Base-by-base conservation (phyloP, 1,140 invertebrate species). In the Drosophila burlai region DNA sequence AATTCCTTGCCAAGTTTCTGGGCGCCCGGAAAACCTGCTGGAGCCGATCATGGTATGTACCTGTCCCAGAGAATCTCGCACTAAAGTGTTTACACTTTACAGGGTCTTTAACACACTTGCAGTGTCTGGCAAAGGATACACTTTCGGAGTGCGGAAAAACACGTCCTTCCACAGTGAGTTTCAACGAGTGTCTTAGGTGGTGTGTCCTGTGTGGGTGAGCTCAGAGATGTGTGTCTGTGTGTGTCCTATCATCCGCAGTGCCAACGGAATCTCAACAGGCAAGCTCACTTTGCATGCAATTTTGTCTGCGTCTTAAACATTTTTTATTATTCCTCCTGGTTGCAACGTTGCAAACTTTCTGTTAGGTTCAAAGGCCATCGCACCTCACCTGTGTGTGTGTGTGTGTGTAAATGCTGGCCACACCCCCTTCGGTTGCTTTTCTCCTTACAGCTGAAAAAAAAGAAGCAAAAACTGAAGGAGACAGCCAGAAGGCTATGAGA, bases 231-330 rank as follows among this genome's bases (percentile, higher is more conserved):
- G 52, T 55, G 4, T 3, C 52, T 26, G 38, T 54, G 13, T 69
- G 47, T 69, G 47, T 62, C 49, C 62, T 69, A 69, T 69, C 66
- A 52, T 21, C 38, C 15, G 40, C 47, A 43, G 16, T 21, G 38
- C 66, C 36, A 21, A 69, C 38, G 21, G 45, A 69, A 69, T 66
- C 66, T 69, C 66, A 69, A 67, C 61, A 29, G 21, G 47, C 66
- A 67, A 67, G 38, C 66, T 45, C 38, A 69, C 43, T 69, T 69
- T 54, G 62, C 47, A 69, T 67, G 38, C 47, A 45, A 26, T 66
- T 62, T 18, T 34, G 31, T 11, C 24, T 42, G 29, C 38, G 42
- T 68, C 18, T 18, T 15, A 4, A 21, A 36, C n/a, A 36, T 34
- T 29, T 40, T 34, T 49, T 43, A 46, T 50, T 66, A 29, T 34